phyloP scores from a whole-genome alignment of 2,888 invertebrate genomes.

The Polyommatus iphigenia region DNA sequence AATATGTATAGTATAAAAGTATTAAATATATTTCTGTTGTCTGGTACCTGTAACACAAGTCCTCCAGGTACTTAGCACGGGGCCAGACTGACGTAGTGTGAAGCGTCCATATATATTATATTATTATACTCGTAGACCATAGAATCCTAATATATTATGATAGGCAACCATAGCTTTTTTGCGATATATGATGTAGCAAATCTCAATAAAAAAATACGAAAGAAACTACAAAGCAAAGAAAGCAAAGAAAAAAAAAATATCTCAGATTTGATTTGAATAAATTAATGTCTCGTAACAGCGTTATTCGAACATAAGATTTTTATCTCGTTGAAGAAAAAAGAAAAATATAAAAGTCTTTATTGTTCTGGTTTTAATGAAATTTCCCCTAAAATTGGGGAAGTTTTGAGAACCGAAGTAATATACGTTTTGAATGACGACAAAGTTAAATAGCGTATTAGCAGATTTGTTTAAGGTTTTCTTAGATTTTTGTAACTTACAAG shows the following conservation, averaged over 20 bases:
- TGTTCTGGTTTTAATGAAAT: slow-evolving; percentile 60
- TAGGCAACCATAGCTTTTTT: too few relatives aligned
- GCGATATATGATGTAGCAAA: too few relatives aligned
- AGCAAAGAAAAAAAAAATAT: too few relatives aligned
- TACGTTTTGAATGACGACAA: slow-evolving; percentile 59
- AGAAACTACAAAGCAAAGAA: neutral
- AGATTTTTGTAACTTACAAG: neutral
- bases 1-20: too few relatives aligned
- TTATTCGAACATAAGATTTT: slow-evolving; percentile 23
- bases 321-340: slow-evolving; percentile 44
- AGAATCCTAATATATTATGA: too few relatives aligned
- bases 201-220: neutral
- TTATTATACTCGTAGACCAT: too few relatives aligned
- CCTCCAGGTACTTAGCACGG: too few relatives aligned
- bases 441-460: slow-evolving; percentile 73
- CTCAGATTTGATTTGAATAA: neutral
- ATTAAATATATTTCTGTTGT: too few relatives aligned
- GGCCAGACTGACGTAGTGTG: too few relatives aligned
- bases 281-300: slow-evolving; percentile 6
- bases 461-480: slow-evolving; percentile 36
- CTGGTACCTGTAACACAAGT: too few relatives aligned
- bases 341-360: slow-evolving; percentile 49
- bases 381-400: slow-evolving; percentile 62
- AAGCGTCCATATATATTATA: too few relatives aligned
- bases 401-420: slow-evolving; percentile 66